These are phyloP conservation scores for Melanocharis versteri DNA, from an alignment of 2,113 vertebrate species.

Conservation along the genomic window DNA sequence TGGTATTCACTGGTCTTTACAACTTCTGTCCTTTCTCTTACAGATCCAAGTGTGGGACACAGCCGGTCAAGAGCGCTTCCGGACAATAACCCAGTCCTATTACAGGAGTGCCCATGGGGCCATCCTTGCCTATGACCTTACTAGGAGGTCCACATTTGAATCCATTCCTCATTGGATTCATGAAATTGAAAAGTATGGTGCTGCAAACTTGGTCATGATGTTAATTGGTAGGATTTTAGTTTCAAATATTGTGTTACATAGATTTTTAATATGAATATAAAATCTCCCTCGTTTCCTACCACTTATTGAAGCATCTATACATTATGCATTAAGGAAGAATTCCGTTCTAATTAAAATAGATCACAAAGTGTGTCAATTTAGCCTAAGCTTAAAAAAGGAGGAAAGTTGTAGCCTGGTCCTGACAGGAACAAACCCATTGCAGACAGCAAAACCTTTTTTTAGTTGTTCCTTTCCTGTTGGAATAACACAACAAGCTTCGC, in stretches of 20 bases:
- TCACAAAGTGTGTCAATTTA: background rate
- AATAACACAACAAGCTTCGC: background rate
- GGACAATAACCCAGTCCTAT: constrained; percentile 98
- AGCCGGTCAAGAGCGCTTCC: constrained; percentile 94
- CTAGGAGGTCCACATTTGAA: constrained; percentile 83
- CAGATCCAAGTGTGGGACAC: constrained; percentile 99
- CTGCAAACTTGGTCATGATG: constrained; percentile 85
- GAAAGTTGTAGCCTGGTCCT: background rate
- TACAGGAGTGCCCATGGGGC: constrained; percentile 95
- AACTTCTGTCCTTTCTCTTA: background rate
- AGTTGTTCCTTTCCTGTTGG: background rate
- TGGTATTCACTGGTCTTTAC: background rate
- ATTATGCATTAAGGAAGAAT: background rate
- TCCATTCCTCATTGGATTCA: constrained; percentile 90
- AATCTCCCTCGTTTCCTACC: background rate
- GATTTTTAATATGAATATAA: background rate
- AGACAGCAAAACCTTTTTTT: background rate
- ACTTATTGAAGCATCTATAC: background rate
- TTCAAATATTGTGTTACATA: background rate
- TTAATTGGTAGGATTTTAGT: constrained; percentile 84
- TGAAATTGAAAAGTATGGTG: constrained; percentile 90
- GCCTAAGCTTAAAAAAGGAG: background rate
- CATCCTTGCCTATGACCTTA: constrained; percentile 95
- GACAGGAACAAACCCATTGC: background rate
- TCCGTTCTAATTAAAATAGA: background rate